Conservation (phyloP, 2,113 vertebrate species). For the Lepisosteus osseus region DNA sequence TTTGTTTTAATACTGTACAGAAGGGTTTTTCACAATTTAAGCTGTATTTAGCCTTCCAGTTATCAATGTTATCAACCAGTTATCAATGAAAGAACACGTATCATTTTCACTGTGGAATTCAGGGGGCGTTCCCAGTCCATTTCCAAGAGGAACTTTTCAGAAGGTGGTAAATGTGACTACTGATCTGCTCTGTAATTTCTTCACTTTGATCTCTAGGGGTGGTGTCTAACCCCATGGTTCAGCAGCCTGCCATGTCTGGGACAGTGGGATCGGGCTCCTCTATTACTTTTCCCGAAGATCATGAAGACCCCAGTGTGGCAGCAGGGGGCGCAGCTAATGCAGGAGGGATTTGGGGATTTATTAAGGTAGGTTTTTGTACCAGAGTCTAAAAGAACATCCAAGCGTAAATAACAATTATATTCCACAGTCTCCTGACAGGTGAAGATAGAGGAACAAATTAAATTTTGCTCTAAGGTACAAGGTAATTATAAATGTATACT, state of each 20-base stretch:
- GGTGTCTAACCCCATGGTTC: constrained; percentile 70
- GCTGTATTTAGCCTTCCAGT: too few species aligned
- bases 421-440: too few species aligned
- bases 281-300: constrained; percentile 92
- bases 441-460: too few species aligned
- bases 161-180: not conserved
- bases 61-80: too few species aligned
- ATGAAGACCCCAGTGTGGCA: constrained; percentile 72
- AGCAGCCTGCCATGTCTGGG: constrained; percentile 64
- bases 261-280: constrained; percentile 66
- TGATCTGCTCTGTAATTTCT: not conserved
- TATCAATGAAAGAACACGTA: too few species aligned
- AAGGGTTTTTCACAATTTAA: too few species aligned
- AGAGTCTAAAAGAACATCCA: not conserved
- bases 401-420: too few species aligned
- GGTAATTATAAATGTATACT: too few species aligned
- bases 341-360: constrained; percentile 90
- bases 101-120: not conserved
- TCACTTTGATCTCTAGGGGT: constrained; percentile 52
- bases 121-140: not conserved
- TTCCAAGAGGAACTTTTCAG: not conserved
- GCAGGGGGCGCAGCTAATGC: constrained; percentile 37
- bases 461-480: too few species aligned
- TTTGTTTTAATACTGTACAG: too few species aligned
- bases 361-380: constrained; percentile 72